Conservation (phyloP, 1,140 invertebrate species). For the Harpegnathos saltator region DNA sequence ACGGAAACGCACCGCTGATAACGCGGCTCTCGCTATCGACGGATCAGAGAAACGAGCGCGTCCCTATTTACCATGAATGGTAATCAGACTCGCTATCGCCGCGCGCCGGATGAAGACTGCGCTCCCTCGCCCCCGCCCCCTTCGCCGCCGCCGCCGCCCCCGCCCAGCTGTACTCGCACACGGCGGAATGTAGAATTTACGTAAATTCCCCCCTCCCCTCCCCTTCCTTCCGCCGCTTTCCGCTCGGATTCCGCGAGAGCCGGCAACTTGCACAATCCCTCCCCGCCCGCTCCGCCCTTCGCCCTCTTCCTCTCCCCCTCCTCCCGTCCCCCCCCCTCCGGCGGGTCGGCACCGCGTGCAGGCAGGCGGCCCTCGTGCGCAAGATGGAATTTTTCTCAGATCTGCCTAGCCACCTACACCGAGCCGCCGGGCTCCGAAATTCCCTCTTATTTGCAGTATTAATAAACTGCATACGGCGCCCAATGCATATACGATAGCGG, state of each 20-base stretch:
- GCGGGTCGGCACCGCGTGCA: too few species aligned
- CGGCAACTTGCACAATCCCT: conserved; percentile 34
- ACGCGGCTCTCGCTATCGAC: conserved; percentile 24
- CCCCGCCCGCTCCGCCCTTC: not conserved
- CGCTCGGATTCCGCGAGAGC: conserved; percentile 30
- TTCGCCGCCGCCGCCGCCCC: too few species aligned
- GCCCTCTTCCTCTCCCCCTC: not conserved
- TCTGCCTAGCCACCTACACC: not conserved
- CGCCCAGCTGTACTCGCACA: not conserved
- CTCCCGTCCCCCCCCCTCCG: too few species aligned
- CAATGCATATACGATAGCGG: not conserved
- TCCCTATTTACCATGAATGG: conserved; percentile 62
- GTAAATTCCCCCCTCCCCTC: conserved; percentile 35
- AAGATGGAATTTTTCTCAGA: conserved; percentile 5
- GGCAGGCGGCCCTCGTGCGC: too few species aligned
- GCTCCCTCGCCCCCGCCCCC: not conserved
- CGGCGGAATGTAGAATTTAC: conserved; percentile 58
- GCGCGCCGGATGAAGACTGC: conserved; percentile 40
- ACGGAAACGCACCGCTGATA: conserved; percentile 33
- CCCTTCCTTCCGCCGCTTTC: not conserved
- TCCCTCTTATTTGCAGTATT: conserved; percentile 17
- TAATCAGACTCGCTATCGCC: conserved; percentile 57
- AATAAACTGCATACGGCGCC: conserved; percentile 19
- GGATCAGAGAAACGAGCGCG: conserved; percentile 61
- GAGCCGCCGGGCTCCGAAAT: conserved; percentile 6